A percentile compares a stretch with the other conserved stretches of the same genome.
Evolutionary conservation across 2,797 vertebrate genomes (phyloP).

Genomic region (Champsocephalus esox): DNA sequence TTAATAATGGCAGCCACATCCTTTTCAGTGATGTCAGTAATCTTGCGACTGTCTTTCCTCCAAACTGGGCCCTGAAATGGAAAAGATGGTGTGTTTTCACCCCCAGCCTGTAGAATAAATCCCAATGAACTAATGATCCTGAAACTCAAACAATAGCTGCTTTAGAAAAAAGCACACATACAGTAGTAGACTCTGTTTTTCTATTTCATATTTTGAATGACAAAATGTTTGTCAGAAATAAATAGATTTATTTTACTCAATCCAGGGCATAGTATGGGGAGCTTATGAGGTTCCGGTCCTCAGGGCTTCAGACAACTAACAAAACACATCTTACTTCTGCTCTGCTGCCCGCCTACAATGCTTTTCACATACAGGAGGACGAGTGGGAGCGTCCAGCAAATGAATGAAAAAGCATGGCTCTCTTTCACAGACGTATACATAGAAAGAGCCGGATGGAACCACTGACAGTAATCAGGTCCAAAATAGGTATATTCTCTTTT

Average conservation of each 20-base stretch:
- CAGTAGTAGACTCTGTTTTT: conserved; percentile 83
- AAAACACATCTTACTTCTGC: conserved; percentile 96
- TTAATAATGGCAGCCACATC: conserved; percentile 42
- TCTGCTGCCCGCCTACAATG: conserved; percentile 90
- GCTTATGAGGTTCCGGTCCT: conserved; percentile 92
- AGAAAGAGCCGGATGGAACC: conserved; percentile 36
- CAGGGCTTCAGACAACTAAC: conserved; percentile 93
- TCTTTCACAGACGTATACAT: conserved; percentile 78
- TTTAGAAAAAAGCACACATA: conserved; percentile 77
- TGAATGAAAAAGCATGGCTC: conserved; percentile 82
- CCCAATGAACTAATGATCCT: conserved; percentile 89
- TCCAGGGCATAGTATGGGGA: conserved; percentile 88
- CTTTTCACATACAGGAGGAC: conserved; percentile 89
- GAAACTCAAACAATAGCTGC: conserved; percentile 88
- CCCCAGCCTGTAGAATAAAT: conserved; percentile 86
- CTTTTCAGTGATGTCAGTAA: conserved; percentile 39
- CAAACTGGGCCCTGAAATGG: conserved; percentile 70
- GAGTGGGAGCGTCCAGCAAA: conserved; percentile 82
- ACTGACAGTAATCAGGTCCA: conserved; percentile 29
- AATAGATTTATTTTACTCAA: conserved; percentile 90
- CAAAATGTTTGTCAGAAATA: conserved; percentile 92
- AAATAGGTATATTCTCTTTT: conserved; percentile 36
- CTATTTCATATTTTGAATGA: conserved; percentile 90
- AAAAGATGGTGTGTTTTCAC: conserved; percentile 78
- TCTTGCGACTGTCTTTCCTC: conserved; percentile 56